phyloP scores from a whole-genome alignment of 1,140 invertebrate species.

The Megathymus violae region DNA sequence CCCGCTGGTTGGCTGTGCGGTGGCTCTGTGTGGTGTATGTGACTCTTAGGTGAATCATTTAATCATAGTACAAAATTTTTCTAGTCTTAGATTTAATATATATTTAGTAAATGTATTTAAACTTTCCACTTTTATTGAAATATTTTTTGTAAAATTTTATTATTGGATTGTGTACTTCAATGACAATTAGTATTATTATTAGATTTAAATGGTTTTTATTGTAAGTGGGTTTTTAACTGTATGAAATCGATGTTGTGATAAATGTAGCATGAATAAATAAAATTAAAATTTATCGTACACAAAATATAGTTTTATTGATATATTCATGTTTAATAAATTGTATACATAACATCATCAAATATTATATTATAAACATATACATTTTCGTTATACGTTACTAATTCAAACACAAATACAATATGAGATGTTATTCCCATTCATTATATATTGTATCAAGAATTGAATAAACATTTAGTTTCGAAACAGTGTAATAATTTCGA shows the following conservation, averaged over 20 bases:
- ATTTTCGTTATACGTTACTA: constrained; percentile 81
- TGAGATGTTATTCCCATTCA: constrained; percentile 81
- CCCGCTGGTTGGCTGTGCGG: no score
- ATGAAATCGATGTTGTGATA: constrained; percentile 24
- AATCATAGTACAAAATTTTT: constrained; percentile 77
- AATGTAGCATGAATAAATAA: constrained; percentile 52
- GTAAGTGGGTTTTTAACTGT: constrained; percentile 17
- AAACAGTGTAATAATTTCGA: constrained; percentile 65
- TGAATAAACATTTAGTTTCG: constrained; percentile 71
- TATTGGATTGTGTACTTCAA: no score
- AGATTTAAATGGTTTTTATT: no score
- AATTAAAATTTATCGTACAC: constrained; percentile 82
- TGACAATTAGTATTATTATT: no score
- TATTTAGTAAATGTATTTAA: constrained; percentile 4
- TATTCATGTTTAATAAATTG: constrained; percentile 84
- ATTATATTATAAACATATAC: constrained; percentile 84
- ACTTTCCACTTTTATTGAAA: constrained; percentile 3
- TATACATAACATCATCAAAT: constrained; percentile 84
- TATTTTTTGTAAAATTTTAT: constrained; percentile 28
- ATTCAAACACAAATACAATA: constrained; percentile 83
- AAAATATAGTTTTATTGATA: constrained; percentile 85
- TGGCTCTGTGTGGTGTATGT: no score
- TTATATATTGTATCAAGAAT: constrained; percentile 63
- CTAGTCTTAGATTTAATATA: constrained; percentile 59
- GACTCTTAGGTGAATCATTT: constrained; percentile 20